These are phyloP conservation scores for Anaspis maculata DNA, from an alignment of 2,888 invertebrate genomes.

Conservation along the genomic window DNA sequence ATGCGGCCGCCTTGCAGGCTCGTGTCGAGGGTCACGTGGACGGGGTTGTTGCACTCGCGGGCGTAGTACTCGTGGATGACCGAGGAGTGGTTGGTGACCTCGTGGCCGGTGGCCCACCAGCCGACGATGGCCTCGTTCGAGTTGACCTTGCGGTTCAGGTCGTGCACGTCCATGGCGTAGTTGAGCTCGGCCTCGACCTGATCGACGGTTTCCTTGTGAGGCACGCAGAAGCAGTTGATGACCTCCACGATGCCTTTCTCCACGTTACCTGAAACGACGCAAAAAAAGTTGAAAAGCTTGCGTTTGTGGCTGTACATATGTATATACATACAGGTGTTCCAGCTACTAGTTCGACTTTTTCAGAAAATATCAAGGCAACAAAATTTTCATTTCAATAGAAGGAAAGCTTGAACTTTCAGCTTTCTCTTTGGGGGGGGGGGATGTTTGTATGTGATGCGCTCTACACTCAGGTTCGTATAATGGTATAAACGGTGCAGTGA, in stretches of 20 bases:
- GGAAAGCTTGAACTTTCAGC: too few relatives aligned
- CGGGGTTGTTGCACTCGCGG: slow-evolving; percentile 86
- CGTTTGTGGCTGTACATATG: too few relatives aligned
- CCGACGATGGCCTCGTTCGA: slow-evolving; percentile 92
- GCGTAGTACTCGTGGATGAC: slow-evolving; percentile 97
- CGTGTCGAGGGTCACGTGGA: slow-evolving; percentile 94
- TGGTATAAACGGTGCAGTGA: too few relatives aligned
- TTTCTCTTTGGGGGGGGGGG: too few relatives aligned
- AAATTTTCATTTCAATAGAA: too few relatives aligned
- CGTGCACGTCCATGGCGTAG: slow-evolving; percentile 93
- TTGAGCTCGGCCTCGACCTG: slow-evolving; percentile 96
- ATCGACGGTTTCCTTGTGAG: slow-evolving; percentile 95
- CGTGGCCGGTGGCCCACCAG: slow-evolving; percentile 98
- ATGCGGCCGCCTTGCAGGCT: slow-evolving; percentile 79
- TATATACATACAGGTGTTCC: too few relatives aligned
- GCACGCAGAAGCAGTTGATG: slow-evolving; percentile 98
- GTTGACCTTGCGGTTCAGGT: slow-evolving; percentile 88
- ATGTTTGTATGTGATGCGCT: too few relatives aligned
- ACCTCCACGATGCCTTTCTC: slow-evolving; percentile 94
- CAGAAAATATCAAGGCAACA: too few relatives aligned
- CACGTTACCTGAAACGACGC: slow-evolving; percentile 67
- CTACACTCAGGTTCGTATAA: too few relatives aligned
- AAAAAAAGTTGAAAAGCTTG: too few relatives aligned
- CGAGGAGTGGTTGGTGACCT: slow-evolving; percentile 94
- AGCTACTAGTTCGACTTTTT: too few relatives aligned